phyloP scores from a whole-genome alignment of 2,113 vertebrate genomes.

The Engystomops pustulosus region DNA sequence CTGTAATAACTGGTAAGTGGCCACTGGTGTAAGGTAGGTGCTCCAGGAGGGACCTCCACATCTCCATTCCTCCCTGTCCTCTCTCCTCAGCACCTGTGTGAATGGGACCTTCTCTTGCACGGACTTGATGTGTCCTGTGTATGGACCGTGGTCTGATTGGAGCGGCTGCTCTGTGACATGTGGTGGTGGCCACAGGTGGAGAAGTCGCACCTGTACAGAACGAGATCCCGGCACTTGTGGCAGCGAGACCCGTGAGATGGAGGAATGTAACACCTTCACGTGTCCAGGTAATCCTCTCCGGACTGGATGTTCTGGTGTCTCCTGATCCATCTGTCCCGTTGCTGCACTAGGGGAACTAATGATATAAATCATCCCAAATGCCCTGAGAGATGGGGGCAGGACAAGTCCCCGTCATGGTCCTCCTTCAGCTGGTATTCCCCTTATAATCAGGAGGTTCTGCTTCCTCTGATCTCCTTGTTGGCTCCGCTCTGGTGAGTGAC shows the following conservation, averaged over 20 bases:
- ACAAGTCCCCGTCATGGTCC: no score
- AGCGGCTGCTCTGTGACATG: constrained; percentile 79
- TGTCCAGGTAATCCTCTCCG: constrained; percentile 59
- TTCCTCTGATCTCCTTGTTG: no score
- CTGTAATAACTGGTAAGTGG: constrained; percentile 83
- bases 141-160: constrained; percentile 82
- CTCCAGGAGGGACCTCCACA: background rate
- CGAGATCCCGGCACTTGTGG: constrained; percentile 66
- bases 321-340: no score
- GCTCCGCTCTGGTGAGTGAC: no score
- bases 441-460: no score
- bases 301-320: no score
- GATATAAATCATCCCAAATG: no score
- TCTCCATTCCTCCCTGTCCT: background rate
- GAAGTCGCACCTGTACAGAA: constrained; percentile 73
- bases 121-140: constrained; percentile 69
- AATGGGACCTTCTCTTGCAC: constrained; percentile 80
- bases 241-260: constrained; percentile 56
- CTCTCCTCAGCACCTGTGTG: constrained; percentile 75
- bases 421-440: no score
- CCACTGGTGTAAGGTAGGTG: no score
- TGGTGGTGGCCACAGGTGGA: constrained; percentile 70
- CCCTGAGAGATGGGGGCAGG: no score
- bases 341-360: no score
- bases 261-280: constrained; percentile 34